Percentiles rank a stretch among this genome's conserved stretches.
These are phyloP conservation scores for Anolis apletophallus DNA, from an alignment of 2,797 vertebrate genomes.

Conservation along the genomic window DNA sequence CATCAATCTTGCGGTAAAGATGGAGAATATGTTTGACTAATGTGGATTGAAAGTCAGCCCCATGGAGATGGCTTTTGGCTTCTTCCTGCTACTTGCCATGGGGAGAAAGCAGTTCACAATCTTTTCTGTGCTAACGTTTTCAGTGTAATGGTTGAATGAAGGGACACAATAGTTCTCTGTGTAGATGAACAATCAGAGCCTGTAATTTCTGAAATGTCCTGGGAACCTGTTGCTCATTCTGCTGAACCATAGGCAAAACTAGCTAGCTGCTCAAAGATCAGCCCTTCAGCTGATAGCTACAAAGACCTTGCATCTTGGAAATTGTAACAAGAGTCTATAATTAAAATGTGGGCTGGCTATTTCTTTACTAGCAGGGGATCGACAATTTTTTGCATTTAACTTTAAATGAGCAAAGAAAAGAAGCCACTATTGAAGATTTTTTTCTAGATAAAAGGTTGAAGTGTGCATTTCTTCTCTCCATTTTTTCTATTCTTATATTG, in stretches of 20 bases:
- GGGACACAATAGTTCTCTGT: neutral
- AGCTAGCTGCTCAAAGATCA: neutral
- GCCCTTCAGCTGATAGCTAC: accelerated
- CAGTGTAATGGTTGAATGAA: neutral
- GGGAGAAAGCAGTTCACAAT: neutral
- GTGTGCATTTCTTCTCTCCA: neutral
- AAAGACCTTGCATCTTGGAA: neutral
- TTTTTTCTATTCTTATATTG: neutral
- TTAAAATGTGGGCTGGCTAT: accelerated
- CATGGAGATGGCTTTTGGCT: neutral
- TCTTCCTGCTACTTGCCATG: constrained; percentile 37
- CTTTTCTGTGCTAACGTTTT: neutral
- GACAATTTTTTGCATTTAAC: neutral
- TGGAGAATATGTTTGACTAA: neutral
- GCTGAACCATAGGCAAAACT: neutral
- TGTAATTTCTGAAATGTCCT: neutral
- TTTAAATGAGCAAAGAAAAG: neutral
- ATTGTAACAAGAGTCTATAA: neutral
- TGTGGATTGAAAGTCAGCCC: neutral
- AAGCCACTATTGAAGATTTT: neutral
- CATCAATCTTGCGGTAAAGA: neutral
- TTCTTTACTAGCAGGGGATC: too few relatives aligned
- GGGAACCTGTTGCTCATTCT: neutral
- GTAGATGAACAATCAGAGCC: neutral
- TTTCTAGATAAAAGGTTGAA: neutral